Percentiles rank a stretch among this genome's conserved stretches.
Conservation (phyloP, 1,140 invertebrate genomes). For the Conus betulinus region DNA sequence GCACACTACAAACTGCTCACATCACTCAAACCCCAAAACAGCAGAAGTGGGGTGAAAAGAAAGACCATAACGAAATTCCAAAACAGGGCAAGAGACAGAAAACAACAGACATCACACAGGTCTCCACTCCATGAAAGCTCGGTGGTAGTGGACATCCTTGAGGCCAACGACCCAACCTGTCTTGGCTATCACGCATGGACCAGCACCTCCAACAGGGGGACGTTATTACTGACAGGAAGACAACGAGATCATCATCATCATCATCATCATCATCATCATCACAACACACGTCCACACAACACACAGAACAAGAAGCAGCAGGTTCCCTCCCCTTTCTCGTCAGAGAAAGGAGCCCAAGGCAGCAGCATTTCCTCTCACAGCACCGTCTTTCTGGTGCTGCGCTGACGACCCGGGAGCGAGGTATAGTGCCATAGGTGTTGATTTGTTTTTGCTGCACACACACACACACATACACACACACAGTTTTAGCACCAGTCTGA, state of each 20-base stretch:
- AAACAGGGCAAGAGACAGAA: not conserved
- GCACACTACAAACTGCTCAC: not conserved
- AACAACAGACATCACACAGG: not conserved
- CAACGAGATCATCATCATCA: not conserved
- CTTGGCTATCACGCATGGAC: no score
- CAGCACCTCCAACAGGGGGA: no score
- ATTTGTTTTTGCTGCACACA: constrained; percentile 56
- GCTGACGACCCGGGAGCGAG: constrained; percentile 49
- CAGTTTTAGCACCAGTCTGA: not conserved
- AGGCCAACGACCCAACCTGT: no score
- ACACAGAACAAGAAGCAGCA: not conserved
- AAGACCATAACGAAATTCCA: not conserved
- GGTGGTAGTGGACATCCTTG: not conserved
- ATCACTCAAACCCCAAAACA: not conserved
- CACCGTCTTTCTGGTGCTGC: constrained; percentile 42
- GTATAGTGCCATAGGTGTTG: constrained; percentile 62
- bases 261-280: not conserved
- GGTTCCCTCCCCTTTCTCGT: not conserved
- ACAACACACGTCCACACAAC: not conserved
- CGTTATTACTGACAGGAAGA: not conserved
- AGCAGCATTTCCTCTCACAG: not conserved
- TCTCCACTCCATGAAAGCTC: not conserved
- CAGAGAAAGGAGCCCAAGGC: not conserved
- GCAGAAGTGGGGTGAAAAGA: not conserved
- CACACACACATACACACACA: constrained; percentile 24